Base-by-base conservation (phyloP, 1,140 invertebrate genomes). In the Leptopilina boulardi region DNA sequence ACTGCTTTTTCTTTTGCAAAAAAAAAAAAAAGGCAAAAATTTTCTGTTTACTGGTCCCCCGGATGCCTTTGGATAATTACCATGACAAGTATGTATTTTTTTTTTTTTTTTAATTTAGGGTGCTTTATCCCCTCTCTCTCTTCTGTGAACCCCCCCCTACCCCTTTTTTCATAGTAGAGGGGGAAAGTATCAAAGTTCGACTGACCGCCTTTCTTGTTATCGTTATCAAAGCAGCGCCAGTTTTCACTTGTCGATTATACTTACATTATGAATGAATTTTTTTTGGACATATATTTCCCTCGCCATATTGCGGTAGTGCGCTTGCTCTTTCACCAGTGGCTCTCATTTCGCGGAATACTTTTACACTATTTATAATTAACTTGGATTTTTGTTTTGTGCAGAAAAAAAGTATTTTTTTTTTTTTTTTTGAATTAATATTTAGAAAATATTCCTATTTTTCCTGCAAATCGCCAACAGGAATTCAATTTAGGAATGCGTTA, bases 221-320 rank as follows among this genome's bases (percentile, higher is more conserved):
- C 73, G 75, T 77, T 78, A 73, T 74, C 76, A 70, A 56, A 51
- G 47, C n/a, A 51, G 47, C 47, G 47, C 47, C 47, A 51, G 47
- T 51, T 51, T 51, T 51, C 15, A 18, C n/a, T 51, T 75, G 47
- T 38, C 34, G 34, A 56, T 66, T 30, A 21, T 23, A 42, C 75
- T 81, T 79, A 86, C 15, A 51, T 87, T 84, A 87, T 86, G 86
- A 88, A 88, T 87, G 87, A 82, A 88, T 87, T 86, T 87, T 85
- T 81, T 87, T 85, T 81, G 81, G 80, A 78, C 83, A 82, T 85
- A 84, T 80, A 82, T 84, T 83, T 85, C 83, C 82, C 79, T 75
- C 23, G 34, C 51, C 59, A 66, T 66, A n/a, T 66, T 30, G 59
- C 59, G 59, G n/a, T 1, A 66, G 59, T 30, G 59, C 59, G 59